Evolutionary conservation across 2,797 vertebrate species (phyloP).

Genomic region (Ceyx erithaca): DNA sequence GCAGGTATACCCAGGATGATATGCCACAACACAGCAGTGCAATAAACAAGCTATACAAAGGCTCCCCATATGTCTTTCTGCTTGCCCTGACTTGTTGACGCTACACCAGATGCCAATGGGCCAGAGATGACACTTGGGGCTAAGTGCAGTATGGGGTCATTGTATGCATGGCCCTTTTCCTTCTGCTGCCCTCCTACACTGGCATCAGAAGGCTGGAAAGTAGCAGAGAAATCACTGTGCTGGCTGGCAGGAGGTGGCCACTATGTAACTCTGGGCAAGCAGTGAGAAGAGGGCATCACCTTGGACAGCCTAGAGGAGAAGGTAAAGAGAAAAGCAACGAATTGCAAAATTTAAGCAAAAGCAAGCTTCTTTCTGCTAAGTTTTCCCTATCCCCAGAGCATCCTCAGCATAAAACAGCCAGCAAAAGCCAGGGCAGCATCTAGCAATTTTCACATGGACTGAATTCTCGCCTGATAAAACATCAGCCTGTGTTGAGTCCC

Average conservation of each 20-base stretch:
- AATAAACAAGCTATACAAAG: neutral
- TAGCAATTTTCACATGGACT: neutral
- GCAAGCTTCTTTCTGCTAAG: neutral
- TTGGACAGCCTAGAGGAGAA: conserved; percentile 17
- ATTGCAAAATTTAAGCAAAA: conserved; percentile 40
- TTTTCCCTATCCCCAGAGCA: neutral
- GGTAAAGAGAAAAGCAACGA: neutral
- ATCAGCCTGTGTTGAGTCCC: neutral
- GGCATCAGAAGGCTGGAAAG: neutral
- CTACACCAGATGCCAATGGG: conserved; percentile 36
- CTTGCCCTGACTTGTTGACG: neutral
- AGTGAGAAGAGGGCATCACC: conserved; percentile 31
- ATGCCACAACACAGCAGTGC: neutral
- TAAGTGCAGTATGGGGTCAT: neutral
- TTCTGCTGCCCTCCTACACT: neutral
- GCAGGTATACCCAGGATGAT: rapidly evolving
- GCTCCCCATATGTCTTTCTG: neutral
- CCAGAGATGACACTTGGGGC: conserved; percentile 1
- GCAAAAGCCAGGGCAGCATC: neutral
- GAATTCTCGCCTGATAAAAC: neutral
- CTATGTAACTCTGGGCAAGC: neutral
- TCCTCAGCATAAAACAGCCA: neutral
- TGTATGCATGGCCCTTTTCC: conserved; percentile 19
- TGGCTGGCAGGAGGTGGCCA: neutral
- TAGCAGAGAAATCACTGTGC: conserved; percentile 25